phyloP scores from a whole-genome alignment of 2,113 vertebrate species.

The Pipra filicauda region DNA sequence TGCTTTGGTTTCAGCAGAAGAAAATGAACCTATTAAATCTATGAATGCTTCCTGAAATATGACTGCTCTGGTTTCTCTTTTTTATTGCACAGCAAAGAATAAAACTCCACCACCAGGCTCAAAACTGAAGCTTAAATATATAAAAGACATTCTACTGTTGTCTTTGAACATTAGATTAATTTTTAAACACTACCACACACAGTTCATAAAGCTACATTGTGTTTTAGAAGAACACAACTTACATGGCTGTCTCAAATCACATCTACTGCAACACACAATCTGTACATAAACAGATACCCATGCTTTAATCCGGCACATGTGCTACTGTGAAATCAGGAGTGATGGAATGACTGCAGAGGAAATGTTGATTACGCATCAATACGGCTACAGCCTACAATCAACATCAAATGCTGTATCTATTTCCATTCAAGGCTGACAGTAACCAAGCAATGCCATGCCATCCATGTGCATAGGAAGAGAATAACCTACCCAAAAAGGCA shows the following conservation, averaged over 20 bases:
- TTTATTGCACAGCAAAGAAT: background rate
- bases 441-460: background rate
- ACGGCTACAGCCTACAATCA: background rate
- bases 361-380: background rate
- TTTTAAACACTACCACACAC: background rate
- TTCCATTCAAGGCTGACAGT: background rate
- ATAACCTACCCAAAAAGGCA: background rate
- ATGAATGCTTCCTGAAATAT: background rate
- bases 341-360: background rate
- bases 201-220: background rate
- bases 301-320: background rate
- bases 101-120: background rate
- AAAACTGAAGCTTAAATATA: background rate
- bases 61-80: background rate
- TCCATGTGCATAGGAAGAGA: background rate
- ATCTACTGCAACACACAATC: background rate
- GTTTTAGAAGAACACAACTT: background rate
- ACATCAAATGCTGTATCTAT: background rate
- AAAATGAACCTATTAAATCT: background rate
- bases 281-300: background rate
- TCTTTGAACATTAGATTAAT: background rate
- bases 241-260: background rate
- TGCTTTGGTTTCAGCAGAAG: background rate
- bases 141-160: background rate
- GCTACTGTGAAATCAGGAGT: background rate